A percentile compares a stretch with the other conserved stretches of the same genome.
Conservation (phyloP, 2,888 invertebrate species). For the Agonum fuliginosum region DNA sequence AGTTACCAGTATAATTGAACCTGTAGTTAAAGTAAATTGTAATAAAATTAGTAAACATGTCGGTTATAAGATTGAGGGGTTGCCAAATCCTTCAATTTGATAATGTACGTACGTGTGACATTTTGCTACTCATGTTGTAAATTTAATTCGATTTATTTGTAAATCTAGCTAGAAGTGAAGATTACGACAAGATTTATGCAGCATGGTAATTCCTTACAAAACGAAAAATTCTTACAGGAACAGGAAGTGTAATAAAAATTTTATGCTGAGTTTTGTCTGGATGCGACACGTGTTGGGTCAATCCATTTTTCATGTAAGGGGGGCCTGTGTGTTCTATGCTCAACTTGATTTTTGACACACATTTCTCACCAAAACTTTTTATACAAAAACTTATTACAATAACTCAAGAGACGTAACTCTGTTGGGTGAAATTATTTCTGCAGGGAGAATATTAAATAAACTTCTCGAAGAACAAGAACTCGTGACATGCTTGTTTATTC, state of each 20-base stretch:
- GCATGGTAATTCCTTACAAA: conserved; percentile 13
- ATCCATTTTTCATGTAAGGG: conserved; percentile 40
- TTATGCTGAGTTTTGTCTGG: conserved; percentile 50
- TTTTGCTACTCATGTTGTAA: too few species aligned
- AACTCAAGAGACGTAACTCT: not conserved
- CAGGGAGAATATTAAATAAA: not conserved
- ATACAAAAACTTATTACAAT: conserved; percentile 38
- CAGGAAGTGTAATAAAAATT: conserved; percentile 49
- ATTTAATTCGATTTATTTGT: conserved; percentile 4
- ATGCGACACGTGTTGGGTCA: conserved; percentile 37
- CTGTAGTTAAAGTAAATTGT: too few species aligned
- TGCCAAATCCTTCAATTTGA: too few species aligned
- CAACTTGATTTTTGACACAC: conserved; percentile 33
- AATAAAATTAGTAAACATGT: too few species aligned
- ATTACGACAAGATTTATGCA: conserved; percentile 28
- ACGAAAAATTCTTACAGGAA: conserved; percentile 32
- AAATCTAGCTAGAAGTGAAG: not conserved
- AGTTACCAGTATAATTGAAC: too few species aligned
- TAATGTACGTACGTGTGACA: too few species aligned
- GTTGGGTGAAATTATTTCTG: not conserved
- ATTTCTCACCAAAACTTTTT: conserved; percentile 35
- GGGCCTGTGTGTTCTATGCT: not conserved
- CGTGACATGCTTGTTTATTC: not conserved
- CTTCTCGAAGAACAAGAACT: not conserved
- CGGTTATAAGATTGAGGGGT: too few species aligned